Conservation (phyloP, 2,888 invertebrate genomes). For the Pardosa pseudoannulata region DNA sequence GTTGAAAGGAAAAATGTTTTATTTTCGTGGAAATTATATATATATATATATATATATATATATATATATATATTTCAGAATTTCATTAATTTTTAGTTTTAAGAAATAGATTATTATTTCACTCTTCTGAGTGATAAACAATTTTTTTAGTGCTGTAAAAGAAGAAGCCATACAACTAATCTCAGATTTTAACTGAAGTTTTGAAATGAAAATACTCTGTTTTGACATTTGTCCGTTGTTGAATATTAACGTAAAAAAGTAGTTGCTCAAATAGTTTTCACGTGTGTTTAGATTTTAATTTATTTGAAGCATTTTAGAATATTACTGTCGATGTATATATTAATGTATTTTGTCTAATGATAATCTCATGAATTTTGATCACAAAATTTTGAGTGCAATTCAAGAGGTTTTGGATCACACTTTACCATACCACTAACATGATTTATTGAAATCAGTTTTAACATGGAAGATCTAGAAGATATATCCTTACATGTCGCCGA, state of each 20-base stretch:
- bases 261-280: neutral
- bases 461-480: constrained; percentile 45
- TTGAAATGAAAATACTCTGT: constrained; percentile 48
- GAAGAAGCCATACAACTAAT: constrained; percentile 27
- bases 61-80: too few species aligned
- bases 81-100: too few species aligned
- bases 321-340: neutral
- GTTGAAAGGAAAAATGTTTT: too few species aligned
- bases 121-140: too few species aligned
- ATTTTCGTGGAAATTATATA: too few species aligned
- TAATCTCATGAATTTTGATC: neutral
- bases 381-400: neutral
- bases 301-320: constrained; percentile 24
- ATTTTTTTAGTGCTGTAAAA: neutral
- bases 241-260: neutral
- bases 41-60: too few species aligned
- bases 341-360: neutral
- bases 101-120: too few species aligned
- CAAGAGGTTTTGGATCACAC: neutral
- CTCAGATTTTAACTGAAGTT: constrained; percentile 19
- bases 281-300: neutral
- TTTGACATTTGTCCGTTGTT: constrained; percentile 48
- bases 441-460: neutral
- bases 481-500: constrained; percentile 77
- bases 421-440: neutral